Evolutionary conservation across 2,888 invertebrate genomes (phyloP), one percentile per base, ranked within the genome.

Genomic region (Drosophila percnosoma): DNA sequence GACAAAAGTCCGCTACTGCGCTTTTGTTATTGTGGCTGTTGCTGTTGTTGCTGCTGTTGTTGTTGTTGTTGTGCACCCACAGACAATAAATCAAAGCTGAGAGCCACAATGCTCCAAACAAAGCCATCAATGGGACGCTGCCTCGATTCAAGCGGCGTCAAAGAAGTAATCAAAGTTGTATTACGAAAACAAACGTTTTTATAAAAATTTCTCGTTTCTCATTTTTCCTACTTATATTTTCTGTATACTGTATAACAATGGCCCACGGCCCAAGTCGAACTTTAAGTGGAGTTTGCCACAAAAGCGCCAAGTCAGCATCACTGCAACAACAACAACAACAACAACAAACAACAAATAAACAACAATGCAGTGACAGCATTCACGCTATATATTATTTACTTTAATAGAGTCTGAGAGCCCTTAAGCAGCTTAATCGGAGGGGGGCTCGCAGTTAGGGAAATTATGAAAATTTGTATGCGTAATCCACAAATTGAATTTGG

Each of bases 161-260:
- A 84, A 85, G 85, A 83, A 89, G 89, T 83, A 87, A 87, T 87
- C 89, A 87, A 87, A 87, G 87, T 83, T 89, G 88, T 87, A 87
- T 87, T 87, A 87, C 86, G 86, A 89, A 87, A 87, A 86, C 85
- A 89, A 89, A 85, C 85, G 87, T 86, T 88, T 84, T 84, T 82
- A 87, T 88, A 85, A 73, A 88, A 73, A 88, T 70, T 86, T 78
- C 75, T 78, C 72, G 62, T 78, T 67, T 57, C 72, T 60, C 62
- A 57, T 42, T 57, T 75, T 49, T 66, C 24, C 38, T 15, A 42
- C 21, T 57, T 57, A 29, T 54, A 45, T 55, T 51, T 62, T 55
- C 71, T 61, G 21, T 45, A 45, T 68, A 60, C 66, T 61, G 45
- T 68, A 73, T 63, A 83, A 82, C 82, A 82, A 82, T 81, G 76